Percentiles rank a stretch among this genome's conserved stretches.
Evolutionary conservation across 2,797 vertebrate species (phyloP).

Genomic region (Sebastes nivosus): DNA sequence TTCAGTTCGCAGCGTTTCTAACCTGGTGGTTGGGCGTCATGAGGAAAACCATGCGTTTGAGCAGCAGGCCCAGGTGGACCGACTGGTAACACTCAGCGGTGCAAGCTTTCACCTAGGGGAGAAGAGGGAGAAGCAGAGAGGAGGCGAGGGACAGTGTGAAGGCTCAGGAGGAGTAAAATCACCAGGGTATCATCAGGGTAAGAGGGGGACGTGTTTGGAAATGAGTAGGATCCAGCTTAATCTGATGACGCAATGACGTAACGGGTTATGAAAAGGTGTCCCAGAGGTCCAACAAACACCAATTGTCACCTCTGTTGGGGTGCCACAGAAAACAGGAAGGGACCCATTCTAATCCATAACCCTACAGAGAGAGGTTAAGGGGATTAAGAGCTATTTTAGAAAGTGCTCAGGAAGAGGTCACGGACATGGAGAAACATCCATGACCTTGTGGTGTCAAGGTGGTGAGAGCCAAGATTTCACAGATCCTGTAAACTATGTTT

Average conservation of each 20-base stretch:
- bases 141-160: slow-evolving; percentile 8
- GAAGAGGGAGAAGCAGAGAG: slow-evolving; percentile 3
- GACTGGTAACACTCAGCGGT: slow-evolving; percentile 80
- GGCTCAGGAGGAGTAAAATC: slow-evolving; percentile 1
- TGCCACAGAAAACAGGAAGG: slow-evolving; percentile 30
- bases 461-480: background rate
- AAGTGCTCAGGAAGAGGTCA: slow-evolving; percentile 6
- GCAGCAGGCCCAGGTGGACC: slow-evolving; percentile 83
- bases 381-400: slow-evolving; percentile 43
- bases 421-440: slow-evolving; percentile 2
- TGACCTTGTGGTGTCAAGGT: background rate
- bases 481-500: background rate
- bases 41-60: slow-evolving; percentile 91
- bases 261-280: slow-evolving; percentile 36
- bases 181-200: background rate
- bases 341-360: slow-evolving; percentile 19
- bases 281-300: slow-evolving; percentile 44
- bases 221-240: slow-evolving; percentile 10
- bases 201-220: background rate
- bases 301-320: slow-evolving; percentile 69
- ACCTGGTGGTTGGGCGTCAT: slow-evolving; percentile 93
- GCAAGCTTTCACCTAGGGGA: slow-evolving; percentile 86
- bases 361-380: slow-evolving; percentile 31
- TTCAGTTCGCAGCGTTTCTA: slow-evolving; percentile 10
- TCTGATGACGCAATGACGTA: slow-evolving; percentile 12